Evolutionary conservation across 2,113 vertebrate genomes (phyloP).

Genomic region (Castor canadensis): DNA sequence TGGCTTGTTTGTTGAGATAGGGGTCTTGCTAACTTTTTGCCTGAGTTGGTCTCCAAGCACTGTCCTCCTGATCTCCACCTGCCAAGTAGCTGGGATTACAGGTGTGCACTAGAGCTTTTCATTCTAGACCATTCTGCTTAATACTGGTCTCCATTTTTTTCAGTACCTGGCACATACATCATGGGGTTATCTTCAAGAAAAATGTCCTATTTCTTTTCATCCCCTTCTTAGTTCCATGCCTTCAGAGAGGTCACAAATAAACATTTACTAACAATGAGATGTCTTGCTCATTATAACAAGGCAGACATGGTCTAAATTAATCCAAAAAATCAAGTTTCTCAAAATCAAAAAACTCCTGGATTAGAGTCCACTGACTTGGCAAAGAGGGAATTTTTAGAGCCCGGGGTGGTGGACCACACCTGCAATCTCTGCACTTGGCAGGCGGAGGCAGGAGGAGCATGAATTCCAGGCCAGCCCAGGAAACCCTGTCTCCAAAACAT

Average conservation of each 20-base stretch:
- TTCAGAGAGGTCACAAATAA: neutral
- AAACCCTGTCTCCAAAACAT: neutral
- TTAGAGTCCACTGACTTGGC: neutral
- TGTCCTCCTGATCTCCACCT: too few species aligned
- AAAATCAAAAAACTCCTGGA: constrained; percentile 44
- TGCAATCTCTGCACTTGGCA: too few species aligned
- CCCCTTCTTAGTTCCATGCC: neutral
- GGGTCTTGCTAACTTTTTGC: too few species aligned
- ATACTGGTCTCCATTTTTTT: neutral
- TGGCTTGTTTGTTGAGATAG: too few species aligned
- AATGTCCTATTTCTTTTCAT: neutral
- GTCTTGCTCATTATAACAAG: neutral
- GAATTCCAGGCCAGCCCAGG: neutral
- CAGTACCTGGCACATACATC: neutral
- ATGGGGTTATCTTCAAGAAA: neutral
- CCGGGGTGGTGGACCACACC: neutral
- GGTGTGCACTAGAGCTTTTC: neutral
- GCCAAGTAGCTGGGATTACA: too few species aligned
- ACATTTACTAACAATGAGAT: neutral
- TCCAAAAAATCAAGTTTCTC: neutral
- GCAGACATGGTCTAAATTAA: neutral
- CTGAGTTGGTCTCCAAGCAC: too few species aligned
- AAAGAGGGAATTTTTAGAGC: neutral
- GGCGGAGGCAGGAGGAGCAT: neutral
- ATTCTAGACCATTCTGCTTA: neutral